phyloP scores from a whole-genome alignment of 1,140 invertebrate species.

The Prorops nasuta region DNA sequence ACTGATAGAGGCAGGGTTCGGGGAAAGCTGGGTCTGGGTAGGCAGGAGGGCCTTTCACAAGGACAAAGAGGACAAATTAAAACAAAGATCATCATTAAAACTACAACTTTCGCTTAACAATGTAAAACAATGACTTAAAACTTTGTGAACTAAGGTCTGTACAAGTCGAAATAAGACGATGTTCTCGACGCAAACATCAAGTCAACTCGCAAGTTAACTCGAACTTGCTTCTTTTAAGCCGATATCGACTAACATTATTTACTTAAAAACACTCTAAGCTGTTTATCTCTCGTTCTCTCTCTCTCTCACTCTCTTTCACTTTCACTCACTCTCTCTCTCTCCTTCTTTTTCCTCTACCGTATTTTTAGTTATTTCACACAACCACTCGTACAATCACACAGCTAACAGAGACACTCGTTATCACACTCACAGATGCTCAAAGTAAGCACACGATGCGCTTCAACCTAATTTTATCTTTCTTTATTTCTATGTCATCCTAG shows the following conservation, averaged over 20 bases:
- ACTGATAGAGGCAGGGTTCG: conserved; percentile 28
- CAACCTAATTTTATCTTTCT: not conserved
- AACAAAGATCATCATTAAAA: conserved; percentile 33
- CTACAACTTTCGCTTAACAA: conserved; percentile 47
- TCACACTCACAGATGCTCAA: too few relatives aligned
- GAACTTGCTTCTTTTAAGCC: conserved; percentile 36
- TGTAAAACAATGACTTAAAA: conserved; percentile 53
- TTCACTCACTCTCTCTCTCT: not conserved
- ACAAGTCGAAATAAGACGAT: conserved; percentile 49
- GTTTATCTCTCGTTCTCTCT: conserved; percentile 28
- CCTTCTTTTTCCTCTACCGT: conserved; percentile 16
- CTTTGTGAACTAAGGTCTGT: conserved; percentile 49
- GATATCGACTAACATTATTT: conserved; percentile 45
- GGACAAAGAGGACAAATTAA: conserved; percentile 23
- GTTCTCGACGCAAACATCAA: conserved; percentile 34
- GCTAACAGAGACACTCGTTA: too few relatives aligned
- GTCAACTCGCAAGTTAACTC: conserved; percentile 35
- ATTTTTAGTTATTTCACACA: too few relatives aligned
- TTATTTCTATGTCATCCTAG: conserved; percentile 18
- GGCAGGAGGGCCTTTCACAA: too few relatives aligned
- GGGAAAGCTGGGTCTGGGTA: too few relatives aligned
- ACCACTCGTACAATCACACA: too few relatives aligned
- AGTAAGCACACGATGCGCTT: conserved; percentile 2
- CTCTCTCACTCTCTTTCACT: conserved; percentile 11
- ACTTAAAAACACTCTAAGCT: conserved; percentile 49